Percentiles rank a stretch among this genome's conserved stretches.
These are phyloP conservation scores for Parnassius glacialis DNA, from an alignment of 2,888 invertebrate genomes.

Conservation along the genomic window DNA sequence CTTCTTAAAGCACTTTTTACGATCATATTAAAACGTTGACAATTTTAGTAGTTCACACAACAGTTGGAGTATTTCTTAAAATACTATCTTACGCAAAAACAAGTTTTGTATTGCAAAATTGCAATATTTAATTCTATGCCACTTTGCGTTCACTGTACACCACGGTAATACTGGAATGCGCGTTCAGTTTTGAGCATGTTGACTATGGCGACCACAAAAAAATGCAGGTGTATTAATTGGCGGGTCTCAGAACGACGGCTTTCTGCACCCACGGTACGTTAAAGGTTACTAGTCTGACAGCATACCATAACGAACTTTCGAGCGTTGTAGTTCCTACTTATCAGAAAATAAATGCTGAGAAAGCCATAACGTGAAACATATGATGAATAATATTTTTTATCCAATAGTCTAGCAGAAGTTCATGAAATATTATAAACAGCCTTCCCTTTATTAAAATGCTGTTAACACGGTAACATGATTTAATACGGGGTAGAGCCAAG, in stretches of 20 bases:
- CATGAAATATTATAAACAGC: too few relatives aligned
- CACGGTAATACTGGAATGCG: slow-evolving; percentile 16
- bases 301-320: slow-evolving; percentile 20
- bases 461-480: too few relatives aligned
- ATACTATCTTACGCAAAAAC: slow-evolving; percentile 14
- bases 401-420: too few relatives aligned
- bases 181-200: slow-evolving; percentile 29
- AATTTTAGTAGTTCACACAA: too few relatives aligned
- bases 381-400: too few relatives aligned
- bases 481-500: too few relatives aligned
- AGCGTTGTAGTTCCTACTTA: slow-evolving; percentile 3
- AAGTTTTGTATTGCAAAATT: slow-evolving; percentile 16
- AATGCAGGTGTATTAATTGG: slow-evolving; percentile 39
- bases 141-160: background rate
- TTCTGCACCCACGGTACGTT: slow-evolving; percentile 37
- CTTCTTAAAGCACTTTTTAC: too few relatives aligned
- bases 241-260: slow-evolving; percentile 33
- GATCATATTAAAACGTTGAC: too few relatives aligned
- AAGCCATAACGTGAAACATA: too few relatives aligned
- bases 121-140: slow-evolving; percentile 16
- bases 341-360: background rate
- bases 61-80: background rate
- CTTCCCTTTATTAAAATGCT: too few relatives aligned
- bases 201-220: slow-evolving; percentile 33
- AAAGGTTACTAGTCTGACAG: slow-evolving; percentile 47